These are phyloP conservation scores for Caenorhabditis doughertyi DNA, from an alignment of 2,888 invertebrate genomes.

Conservation along the genomic window DNA sequence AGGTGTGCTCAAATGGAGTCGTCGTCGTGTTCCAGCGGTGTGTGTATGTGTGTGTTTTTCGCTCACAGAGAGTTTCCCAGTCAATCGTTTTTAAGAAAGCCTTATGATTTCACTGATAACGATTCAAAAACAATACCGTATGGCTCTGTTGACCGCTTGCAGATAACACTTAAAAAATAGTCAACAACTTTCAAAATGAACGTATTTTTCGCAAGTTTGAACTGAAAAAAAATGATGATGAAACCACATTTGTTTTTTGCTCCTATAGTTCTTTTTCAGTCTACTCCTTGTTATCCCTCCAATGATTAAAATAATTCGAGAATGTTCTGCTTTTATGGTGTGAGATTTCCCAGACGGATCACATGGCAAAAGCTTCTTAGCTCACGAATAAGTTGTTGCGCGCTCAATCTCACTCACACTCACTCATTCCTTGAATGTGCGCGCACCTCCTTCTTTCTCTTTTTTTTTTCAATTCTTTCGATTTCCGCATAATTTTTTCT, in stretches of 20 bases:
- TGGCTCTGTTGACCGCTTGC: too few species aligned
- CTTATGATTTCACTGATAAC: too few species aligned
- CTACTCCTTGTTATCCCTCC: neutral
- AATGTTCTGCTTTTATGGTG: neutral
- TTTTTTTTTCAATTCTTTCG: neutral
- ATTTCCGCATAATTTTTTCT: too few species aligned
- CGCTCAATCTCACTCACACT: neutral
- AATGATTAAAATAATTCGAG: neutral
- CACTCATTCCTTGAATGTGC: neutral
- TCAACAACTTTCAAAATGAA: too few species aligned
- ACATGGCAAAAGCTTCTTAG: slow-evolving; percentile 10
- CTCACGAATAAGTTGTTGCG: slow-evolving; percentile 5
- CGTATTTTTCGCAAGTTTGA: too few species aligned
- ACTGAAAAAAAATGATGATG: too few species aligned
- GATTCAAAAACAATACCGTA: too few species aligned
- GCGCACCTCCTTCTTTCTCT: neutral
- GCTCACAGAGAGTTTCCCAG: too few species aligned
- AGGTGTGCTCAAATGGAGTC: slow-evolving; percentile 1
- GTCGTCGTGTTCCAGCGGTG: too few species aligned
- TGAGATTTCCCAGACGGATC: slow-evolving; percentile 1
- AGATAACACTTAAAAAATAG: too few species aligned
- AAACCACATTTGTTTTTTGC: too few species aligned
- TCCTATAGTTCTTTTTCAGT: neutral
- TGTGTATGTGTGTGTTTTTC: neutral
- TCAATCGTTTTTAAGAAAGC: too few species aligned